phyloP scores from a whole-genome alignment of 2,888 invertebrate genomes.

The Loripinus fragilis region DNA sequence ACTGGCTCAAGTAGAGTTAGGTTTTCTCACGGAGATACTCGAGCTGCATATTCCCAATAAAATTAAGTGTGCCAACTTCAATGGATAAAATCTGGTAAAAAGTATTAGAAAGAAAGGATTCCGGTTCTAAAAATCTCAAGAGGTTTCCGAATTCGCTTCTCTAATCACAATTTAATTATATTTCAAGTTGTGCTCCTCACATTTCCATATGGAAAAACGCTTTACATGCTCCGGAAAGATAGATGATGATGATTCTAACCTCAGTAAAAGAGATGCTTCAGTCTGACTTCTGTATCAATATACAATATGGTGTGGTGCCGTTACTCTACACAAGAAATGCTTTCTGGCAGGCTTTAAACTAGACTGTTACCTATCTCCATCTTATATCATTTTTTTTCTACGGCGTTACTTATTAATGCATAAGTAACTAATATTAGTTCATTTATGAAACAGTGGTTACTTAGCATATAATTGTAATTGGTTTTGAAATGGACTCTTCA shows the following conservation, averaged over 20 bases:
- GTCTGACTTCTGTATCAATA: slow-evolving; percentile 1
- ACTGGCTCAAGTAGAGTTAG: too few species aligned
- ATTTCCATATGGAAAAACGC: neutral
- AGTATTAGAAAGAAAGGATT: neutral
- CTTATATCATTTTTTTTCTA: too few species aligned
- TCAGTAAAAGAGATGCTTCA: slow-evolving; percentile 1
- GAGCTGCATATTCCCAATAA: neutral
- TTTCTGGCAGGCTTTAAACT: too few species aligned
- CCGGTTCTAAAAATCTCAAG: slow-evolving; percentile 4
- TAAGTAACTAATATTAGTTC: too few species aligned
- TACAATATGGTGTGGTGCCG: neutral
- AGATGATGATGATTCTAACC: slow-evolving; percentile 12
- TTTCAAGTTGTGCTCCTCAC: slow-evolving; percentile 4
- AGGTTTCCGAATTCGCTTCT: slow-evolving; percentile 4
- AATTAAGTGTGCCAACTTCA: neutral
- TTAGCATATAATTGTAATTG: too few species aligned
- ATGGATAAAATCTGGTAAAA: too few species aligned
- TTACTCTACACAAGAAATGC: too few species aligned
- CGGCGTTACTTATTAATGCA: too few species aligned
- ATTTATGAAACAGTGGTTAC: too few species aligned
- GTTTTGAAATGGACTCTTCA: too few species aligned
- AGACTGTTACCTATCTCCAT: too few species aligned
- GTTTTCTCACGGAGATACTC: too few species aligned
- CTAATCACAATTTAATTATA: slow-evolving; percentile 17
- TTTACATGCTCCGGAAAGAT: neutral